Conservation (phyloP, 2,797 vertebrate species). For the Pangasius macronema region DNA sequence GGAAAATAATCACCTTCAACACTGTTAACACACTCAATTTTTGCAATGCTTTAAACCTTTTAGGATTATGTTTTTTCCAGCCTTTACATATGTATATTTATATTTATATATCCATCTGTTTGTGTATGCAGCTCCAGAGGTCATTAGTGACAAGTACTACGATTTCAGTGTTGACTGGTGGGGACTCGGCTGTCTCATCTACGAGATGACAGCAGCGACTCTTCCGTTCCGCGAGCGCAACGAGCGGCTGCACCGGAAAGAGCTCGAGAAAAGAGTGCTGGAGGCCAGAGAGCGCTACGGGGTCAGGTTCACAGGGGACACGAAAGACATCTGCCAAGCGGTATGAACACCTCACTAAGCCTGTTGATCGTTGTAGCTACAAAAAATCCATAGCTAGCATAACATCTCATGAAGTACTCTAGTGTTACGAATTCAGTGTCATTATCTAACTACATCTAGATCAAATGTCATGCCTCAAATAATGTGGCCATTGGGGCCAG, state of each 20-base stretch:
- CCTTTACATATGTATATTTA: background rate
- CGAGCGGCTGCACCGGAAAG: constrained; percentile 69
- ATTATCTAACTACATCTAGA: background rate
- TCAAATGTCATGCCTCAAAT: background rate
- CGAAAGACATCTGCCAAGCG: constrained; percentile 70
- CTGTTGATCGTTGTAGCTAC: background rate
- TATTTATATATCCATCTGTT: background rate
- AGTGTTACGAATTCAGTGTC: background rate
- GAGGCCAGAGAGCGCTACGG: constrained; percentile 65
- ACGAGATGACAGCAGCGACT: constrained; percentile 81
- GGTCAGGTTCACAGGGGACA: constrained; percentile 66
- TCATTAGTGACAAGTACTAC: constrained; percentile 74
- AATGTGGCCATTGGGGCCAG: background rate
- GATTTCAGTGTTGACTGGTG: constrained; percentile 81
- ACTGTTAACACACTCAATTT: background rate
- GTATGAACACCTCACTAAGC: constrained; percentile 63
- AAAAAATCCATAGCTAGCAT: background rate
- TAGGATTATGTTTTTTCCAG: background rate
- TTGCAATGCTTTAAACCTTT: background rate
- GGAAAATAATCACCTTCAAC: background rate
- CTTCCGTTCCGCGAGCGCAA: constrained; percentile 71
- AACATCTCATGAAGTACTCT: background rate
- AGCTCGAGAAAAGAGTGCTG: constrained; percentile 76
- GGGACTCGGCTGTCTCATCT: constrained; percentile 86
- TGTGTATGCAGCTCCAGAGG: constrained; percentile 78